phyloP scores from a whole-genome alignment of 2,797 vertebrate genomes.

The Lepus oiostolus region DNA sequence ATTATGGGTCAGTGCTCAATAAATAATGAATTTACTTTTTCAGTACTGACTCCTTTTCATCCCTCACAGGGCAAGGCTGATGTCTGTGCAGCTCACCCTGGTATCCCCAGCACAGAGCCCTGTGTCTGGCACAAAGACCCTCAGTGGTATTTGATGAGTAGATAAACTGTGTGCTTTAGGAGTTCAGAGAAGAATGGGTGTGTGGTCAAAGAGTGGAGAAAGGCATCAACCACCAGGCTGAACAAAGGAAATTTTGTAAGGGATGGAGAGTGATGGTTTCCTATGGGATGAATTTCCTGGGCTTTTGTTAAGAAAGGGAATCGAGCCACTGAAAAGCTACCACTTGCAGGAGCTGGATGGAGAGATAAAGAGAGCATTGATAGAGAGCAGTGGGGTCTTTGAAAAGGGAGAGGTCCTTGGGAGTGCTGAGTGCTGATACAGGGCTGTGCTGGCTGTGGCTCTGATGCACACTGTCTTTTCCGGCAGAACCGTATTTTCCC shows the following conservation, averaged over 20 bases:
- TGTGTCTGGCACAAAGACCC: background rate
- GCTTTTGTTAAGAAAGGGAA: conserved; percentile 42
- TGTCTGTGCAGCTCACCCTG: background rate
- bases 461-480: background rate
- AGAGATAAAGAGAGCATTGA: conserved; percentile 43
- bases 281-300: conserved; percentile 10
- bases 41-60: background rate
- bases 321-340: background rate
- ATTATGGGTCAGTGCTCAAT: background rate
- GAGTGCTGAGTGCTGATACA: background rate
- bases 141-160: background rate
- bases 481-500: conserved; percentile 66
- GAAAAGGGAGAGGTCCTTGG: conserved; percentile 4
- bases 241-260: conserved; percentile 20
- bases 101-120: background rate
- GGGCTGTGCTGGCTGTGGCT: background rate
- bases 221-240: background rate
- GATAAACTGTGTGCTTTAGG: background rate
- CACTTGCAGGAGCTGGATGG: background rate
- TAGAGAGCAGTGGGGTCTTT: conserved; percentile 40
- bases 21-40: background rate
- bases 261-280: background rate
- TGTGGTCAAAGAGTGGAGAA: background rate
- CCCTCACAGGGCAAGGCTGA: background rate
- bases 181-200: background rate